These are phyloP conservation scores for Orchestes rusci DNA, from an alignment of 2,888 invertebrate species.

Conservation along the genomic window DNA sequence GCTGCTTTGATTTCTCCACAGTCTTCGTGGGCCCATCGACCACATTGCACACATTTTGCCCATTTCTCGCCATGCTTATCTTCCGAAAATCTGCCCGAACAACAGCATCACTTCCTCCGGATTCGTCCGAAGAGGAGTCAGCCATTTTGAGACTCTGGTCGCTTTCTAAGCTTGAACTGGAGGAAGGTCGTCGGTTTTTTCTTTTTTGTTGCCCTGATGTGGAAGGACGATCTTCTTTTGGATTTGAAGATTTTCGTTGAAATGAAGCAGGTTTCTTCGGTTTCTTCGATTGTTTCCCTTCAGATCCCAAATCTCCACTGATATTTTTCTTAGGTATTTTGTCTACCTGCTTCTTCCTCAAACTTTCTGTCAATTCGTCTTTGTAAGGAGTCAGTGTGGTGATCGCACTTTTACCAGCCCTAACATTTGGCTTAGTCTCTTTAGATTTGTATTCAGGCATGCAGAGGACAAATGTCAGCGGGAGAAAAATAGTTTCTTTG, in stretches of 20 bases:
- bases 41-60: slow-evolving; percentile 12
- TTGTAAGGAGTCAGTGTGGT: slow-evolving; percentile 5
- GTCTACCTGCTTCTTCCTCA: slow-evolving; percentile 1
- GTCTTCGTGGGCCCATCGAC: slow-evolving; percentile 14
- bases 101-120: slow-evolving; percentile 9
- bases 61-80: slow-evolving; percentile 16
- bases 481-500: no score
- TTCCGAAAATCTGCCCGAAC: slow-evolving; percentile 16
- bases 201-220: not conserved
- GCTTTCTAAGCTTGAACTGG: slow-evolving; percentile 6
- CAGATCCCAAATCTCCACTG: no score
- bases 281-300: not conserved
- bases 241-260: no score
- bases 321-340: no score
- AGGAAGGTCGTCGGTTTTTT: not conserved
- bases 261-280: no score
- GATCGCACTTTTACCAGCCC: slow-evolving; percentile 4
- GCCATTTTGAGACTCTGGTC: not conserved
- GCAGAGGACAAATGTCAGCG: not conserved
- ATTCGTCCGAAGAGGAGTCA: slow-evolving; percentile 7
- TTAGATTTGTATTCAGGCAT: not conserved
- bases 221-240: not conserved
- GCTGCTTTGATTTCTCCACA: slow-evolving; percentile 3
- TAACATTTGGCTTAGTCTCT: not conserved
- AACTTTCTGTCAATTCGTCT: slow-evolving; percentile 1